Percentiles rank a stretch among this genome's conserved stretches.
These are phyloP conservation scores for Danionella dracula DNA, from an alignment of 2,797 vertebrate species.

Conservation along the genomic window DNA sequence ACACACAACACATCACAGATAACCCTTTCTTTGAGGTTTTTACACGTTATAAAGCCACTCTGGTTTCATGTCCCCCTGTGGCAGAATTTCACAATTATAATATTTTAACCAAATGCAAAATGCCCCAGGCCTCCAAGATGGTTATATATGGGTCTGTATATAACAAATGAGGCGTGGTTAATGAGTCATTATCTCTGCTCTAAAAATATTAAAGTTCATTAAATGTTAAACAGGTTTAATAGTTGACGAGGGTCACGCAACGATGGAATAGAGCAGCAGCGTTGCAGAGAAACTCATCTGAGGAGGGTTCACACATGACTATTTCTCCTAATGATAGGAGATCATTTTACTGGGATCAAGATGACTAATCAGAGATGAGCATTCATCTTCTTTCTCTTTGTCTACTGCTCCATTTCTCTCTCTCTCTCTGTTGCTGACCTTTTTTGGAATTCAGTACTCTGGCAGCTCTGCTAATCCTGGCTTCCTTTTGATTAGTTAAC, in stretches of 20 bases:
- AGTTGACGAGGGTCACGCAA: slow-evolving; percentile 41
- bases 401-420: slow-evolving; percentile 7
- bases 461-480: slow-evolving; percentile 9
- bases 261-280: slow-evolving; percentile 32
- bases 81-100: slow-evolving; percentile 27
- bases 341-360: slow-evolving; percentile 38
- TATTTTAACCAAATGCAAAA: slow-evolving; percentile 35
- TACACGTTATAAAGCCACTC: slow-evolving; percentile 7
- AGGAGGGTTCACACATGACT: slow-evolving; percentile 25
- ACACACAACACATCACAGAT: too few relatives aligned
- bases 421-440: slow-evolving; percentile 26
- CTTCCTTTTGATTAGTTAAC: slow-evolving; percentile 17
- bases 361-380: slow-evolving; percentile 40
- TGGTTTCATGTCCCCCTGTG: slow-evolving; percentile 13
- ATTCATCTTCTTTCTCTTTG: slow-evolving; percentile 30
- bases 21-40: not conserved
- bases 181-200: slow-evolving; percentile 46
- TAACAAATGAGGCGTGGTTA: slow-evolving; percentile 42
- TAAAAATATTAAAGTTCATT: slow-evolving; percentile 46
- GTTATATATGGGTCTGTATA: slow-evolving; percentile 35
- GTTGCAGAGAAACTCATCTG: slow-evolving; percentile 25
- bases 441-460: slow-evolving; percentile 30
- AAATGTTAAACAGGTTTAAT: slow-evolving; percentile 49
- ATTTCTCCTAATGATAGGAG: slow-evolving; percentile 34
- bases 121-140: slow-evolving; percentile 34